Base-by-base conservation (phyloP, 2,797 vertebrate species). In the Neoniphon sammara region DNA sequence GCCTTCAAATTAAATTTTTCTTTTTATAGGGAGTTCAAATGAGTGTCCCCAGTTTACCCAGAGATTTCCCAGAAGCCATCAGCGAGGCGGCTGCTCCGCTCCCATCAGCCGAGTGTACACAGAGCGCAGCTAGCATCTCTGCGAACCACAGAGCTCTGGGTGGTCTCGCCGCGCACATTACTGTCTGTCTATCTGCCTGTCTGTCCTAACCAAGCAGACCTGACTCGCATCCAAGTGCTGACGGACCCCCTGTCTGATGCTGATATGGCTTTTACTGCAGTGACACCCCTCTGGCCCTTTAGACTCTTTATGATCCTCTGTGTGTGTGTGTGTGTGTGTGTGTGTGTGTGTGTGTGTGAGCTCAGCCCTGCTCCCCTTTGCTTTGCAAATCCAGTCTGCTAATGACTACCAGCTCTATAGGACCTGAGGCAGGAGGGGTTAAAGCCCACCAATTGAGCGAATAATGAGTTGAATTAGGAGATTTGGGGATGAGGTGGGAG, bases 381-480 rank as follows among this genome's bases (percentile, higher is more conserved):
- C 81, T 73, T 73, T 0, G 21, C 78, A 90, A 91, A 91, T 83
- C 76, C 90, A 80, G 85, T 53, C 84, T 88, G 80, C 81, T 95
- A 95, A 95, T 94, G 89, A 95, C 90, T 93, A 93, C 92, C 94
- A 95, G 94, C 89, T 91, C 85, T 79, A 71, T 85, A 89, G 87
- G 90, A 91, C 91, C 92, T 63, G 82, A 81, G 91, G 93, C 89
- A 63, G 89, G 85, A 87, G 91, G 92, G 92, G 88, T 91, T 92
- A 88, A 90, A 93, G 88, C 91, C 89, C 93, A 87, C 90, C 93
- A 95, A 94, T 95, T 93, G 93, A 93, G 94, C 94, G 90, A 94
- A 95, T 94, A 95, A 95, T 93, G 92, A 93, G 89, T 92, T 93
- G 90, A 94, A 94, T 94, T 93, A 93, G 89, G 92, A 94, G 93